phyloP scores from a whole-genome alignment of 2,888 invertebrate species.

The Linnaemya tessellans region DNA sequence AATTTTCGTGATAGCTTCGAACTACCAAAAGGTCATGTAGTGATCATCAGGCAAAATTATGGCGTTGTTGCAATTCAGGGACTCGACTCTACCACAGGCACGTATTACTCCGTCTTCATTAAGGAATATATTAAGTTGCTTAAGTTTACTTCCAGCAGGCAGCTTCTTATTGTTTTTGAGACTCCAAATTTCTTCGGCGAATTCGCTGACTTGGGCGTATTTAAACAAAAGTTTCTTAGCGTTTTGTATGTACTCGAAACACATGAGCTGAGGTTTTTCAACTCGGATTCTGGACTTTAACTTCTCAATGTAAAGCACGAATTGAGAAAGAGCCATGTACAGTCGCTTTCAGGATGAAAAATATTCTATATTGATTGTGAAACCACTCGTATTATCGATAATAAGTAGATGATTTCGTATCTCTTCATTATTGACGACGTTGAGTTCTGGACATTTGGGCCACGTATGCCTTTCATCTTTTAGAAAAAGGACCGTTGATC shows the following conservation, averaged over 20 bases:
- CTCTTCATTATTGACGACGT: constrained; percentile 6
- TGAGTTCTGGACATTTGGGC: constrained; percentile 10
- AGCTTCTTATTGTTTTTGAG: neutral
- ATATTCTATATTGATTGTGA: neutral
- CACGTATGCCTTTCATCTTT: neutral
- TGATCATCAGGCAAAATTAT: neutral
- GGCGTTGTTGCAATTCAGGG: neutral
- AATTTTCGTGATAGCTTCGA: constrained; percentile 1
- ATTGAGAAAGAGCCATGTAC: neutral
- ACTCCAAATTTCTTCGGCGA: constrained; percentile 4
- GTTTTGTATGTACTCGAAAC: neutral
- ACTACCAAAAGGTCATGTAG: neutral
- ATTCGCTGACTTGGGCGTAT: neutral
- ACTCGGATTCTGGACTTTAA: neutral
- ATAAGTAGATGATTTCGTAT: neutral
- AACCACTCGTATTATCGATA: neutral
- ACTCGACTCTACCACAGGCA: neutral
- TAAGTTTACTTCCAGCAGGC: neutral
- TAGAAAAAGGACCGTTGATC: constrained; percentile 12
- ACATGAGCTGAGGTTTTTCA: neutral
- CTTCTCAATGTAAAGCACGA: neutral
- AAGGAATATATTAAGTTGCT: neutral
- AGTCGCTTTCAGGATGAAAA: no score
- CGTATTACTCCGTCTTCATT: neutral
- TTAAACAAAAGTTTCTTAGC: neutral